Evolutionary conservation across 2,888 invertebrate genomes (phyloP), one percentile per base, ranked within the genome.

Genomic region (Rugalucina vietnamica): DNA sequence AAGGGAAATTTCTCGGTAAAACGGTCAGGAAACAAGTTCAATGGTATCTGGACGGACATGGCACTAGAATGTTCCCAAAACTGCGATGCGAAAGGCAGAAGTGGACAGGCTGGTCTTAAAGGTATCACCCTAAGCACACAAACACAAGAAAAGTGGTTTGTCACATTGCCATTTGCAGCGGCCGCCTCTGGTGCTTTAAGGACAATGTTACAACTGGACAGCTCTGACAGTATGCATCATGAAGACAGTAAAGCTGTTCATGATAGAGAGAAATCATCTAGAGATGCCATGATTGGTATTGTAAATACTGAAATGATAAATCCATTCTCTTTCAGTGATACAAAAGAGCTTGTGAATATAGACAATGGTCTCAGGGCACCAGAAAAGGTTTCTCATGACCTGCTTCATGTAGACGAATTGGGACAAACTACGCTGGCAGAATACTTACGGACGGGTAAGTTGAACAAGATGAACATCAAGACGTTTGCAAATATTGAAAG

Each of bases 121-220:
- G 74, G 74, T 18, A 34, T 49, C 8, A 73, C 74, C 27, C 8
- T 73, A 43, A 73, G 43, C 8, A 29, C 10, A 32, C 18, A 49
- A 10, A 34, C 74, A 73, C 29, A 73, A 29, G 49, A 73, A 49
- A 73, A 43, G 24, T 73, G 39, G 74, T 73, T 73, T 73, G 8
- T 37, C 8, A 73, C 74, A 8, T 34, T 73, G 18, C 74, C 74
- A 49, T 73, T 73, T 32, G n/a, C 74, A 12, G 27, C 74, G n/a
- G n/a, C 49, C 14, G 32, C 24, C 27, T 10, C 74, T 5, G 5
- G 8, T 50, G 74, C 39, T 32, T 5, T 73, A 8, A 73, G 43
- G 24, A 24, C 49, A 10, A 73, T 73, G 74, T 14, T 73, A 12
- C 27, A 43, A 4, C 8, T 73, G 74, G 29, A 37, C 49, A 24